A percentile compares a stretch with the other conserved stretches of the same genome.
Evolutionary conservation across 2,113 vertebrate genomes (phyloP).

Genomic region (Oceanites oceanicus): DNA sequence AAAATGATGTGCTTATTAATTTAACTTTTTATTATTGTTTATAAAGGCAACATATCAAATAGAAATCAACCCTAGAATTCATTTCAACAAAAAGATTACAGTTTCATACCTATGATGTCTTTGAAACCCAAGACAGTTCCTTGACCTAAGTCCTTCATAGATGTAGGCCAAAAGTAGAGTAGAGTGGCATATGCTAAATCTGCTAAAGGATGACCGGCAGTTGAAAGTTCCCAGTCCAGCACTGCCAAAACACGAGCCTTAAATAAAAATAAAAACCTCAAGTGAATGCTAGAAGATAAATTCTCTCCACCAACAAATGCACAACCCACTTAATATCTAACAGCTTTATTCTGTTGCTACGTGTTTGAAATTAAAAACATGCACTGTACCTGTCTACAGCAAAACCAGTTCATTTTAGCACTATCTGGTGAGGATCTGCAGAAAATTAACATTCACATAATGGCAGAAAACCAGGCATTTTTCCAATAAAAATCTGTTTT

Average conservation of each 20-base stretch:
- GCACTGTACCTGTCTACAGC: neutral
- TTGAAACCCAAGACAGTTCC: neutral
- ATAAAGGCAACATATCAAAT: neutral
- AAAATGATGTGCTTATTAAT: neutral
- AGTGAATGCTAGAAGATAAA: neutral
- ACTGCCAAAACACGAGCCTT: slow-evolving; percentile 88
- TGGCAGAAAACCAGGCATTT: neutral
- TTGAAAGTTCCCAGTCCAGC: slow-evolving; percentile 95
- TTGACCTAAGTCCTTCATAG: neutral
- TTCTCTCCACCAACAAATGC: neutral
- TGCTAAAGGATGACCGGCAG: slow-evolving; percentile 85
- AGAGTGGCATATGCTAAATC: slow-evolving; percentile 84
- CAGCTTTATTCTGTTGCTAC: neutral
- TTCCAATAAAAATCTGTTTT: neutral
- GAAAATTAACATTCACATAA: neutral
- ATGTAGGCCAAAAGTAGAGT: slow-evolving; percentile 79
- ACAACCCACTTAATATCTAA: neutral
- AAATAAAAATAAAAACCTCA: slow-evolving; percentile 25
- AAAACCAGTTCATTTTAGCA: neutral
- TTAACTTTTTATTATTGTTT: neutral
- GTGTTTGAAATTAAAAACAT: neutral
- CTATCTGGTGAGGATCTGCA: neutral
- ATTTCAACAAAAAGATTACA: neutral
- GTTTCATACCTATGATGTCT: slow-evolving; percentile 59
- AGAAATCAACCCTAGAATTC: neutral